Base-by-base conservation (phyloP, 2,797 vertebrate genomes). In the Enteromius thamalakanensis region DNA sequence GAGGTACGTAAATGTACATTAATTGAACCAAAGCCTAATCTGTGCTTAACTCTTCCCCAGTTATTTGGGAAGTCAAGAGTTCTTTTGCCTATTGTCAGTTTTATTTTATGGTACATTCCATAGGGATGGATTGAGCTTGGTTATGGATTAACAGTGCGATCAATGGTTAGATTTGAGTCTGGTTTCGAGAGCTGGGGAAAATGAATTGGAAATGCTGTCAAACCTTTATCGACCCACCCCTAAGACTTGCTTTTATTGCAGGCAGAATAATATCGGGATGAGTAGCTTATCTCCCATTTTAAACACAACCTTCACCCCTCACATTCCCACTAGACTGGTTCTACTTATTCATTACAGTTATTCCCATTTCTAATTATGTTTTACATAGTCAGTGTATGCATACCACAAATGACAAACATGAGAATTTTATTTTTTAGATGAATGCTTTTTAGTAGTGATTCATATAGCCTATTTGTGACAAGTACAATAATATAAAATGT, bases 131-230 rank as follows among this genome's bases (percentile, higher is more conserved):
- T 96, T 95, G 96, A 94, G 95, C 95, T 95, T 95, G 94, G 96
- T 96, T 97, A 98, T 98, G 96, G 97, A 99, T 98, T 98, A 99
- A 96, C 94, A 93, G 92, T 86, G 90, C 95, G 94, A 98, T 99
- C 97, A 96, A 99, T 99, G 97, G 93, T 93, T 94, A 96, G 96
- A 97, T 96, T 96, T 95, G 95, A 95, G 94, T 93, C 94, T 92
- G 76, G 84, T 86, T 95, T 94, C 96, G 94, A 95, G 95, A 92
- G 95, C 95, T 93, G 93, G 94, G 93, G 96, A 97, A 98, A 98
- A 98, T 98, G 96, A 97, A 98, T 97, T 97, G 92, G 95, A 97
- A 97, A 97, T 95, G 96, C 96, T 97, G 96, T 97, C 96, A 97
- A 97, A 97, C 96, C 95, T 96, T 95, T 97, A 98, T 98, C 96